Evolutionary conservation across 2,797 vertebrate species (phyloP).

Genomic region (Neoniphon sammara): DNA sequence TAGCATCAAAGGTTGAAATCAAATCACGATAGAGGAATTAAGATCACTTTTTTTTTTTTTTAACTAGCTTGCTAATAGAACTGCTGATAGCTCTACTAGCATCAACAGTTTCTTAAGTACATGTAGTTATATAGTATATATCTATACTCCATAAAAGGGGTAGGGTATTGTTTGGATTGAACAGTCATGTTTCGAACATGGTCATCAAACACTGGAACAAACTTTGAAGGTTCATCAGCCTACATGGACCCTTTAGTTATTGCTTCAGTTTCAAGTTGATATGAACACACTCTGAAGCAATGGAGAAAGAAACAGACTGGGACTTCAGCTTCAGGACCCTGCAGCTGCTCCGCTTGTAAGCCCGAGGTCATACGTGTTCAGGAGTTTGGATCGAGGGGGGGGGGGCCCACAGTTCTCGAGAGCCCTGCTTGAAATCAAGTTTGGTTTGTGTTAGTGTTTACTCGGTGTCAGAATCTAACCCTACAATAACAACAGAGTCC

Average conservation of each 20-base stretch:
- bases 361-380: conserved; percentile 39
- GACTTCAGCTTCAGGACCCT: conserved; percentile 29
- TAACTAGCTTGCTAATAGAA: conserved; percentile 83
- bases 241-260: conserved; percentile 66
- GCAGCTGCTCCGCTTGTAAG: neutral
- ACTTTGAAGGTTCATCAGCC: conserved; percentile 56
- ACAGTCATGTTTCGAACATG: conserved; percentile 77
- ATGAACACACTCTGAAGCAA: conserved; percentile 65
- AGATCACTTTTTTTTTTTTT: conserved; percentile 80
- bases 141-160: conserved; percentile 78
- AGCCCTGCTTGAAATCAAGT: conserved; percentile 50
- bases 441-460: conserved; percentile 50
- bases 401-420: conserved; percentile 31
- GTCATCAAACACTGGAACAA: conserved; percentile 60
- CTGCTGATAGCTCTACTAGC: conserved; percentile 79
- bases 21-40: conserved; percentile 83
- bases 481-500: conserved; percentile 47
- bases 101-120: conserved; percentile 80
- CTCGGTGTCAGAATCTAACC: conserved; percentile 53
- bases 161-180: conserved; percentile 68
- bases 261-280: conserved; percentile 68
- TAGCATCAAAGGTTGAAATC: conserved; percentile 80
- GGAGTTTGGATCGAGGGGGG: conserved; percentile 38
- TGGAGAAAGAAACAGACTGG: conserved; percentile 38
- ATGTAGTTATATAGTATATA: conserved; percentile 82